These are phyloP conservation scores for Germaria angustata DNA, from an alignment of 2,888 invertebrate genomes.

Conservation along the genomic window DNA sequence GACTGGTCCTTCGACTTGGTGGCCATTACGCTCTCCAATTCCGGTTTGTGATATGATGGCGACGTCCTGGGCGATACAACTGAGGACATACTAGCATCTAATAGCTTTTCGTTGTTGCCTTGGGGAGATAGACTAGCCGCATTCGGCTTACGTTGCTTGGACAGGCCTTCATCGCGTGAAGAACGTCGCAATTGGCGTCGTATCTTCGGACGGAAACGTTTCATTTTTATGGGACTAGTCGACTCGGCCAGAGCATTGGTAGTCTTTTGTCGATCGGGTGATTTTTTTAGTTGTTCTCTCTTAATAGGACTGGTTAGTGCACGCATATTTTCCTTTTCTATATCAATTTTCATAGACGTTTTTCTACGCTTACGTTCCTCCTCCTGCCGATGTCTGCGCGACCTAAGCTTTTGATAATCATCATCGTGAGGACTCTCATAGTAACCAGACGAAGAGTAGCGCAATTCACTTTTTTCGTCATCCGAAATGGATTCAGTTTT, in stretches of 20 bases:
- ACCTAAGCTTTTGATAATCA: constrained; percentile 73
- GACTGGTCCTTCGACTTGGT: constrained; percentile 29
- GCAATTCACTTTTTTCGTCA: constrained; percentile 85
- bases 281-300: constrained; percentile 73
- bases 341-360: constrained; percentile 89
- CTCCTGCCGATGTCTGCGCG: constrained; percentile 82
- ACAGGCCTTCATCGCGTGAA: constrained; percentile 75
- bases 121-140: constrained; percentile 68
- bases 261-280: constrained; percentile 74
- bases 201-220: constrained; percentile 80
- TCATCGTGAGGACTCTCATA: constrained; percentile 88
- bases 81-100: constrained; percentile 72
- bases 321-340: constrained; percentile 83
- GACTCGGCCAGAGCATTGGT: constrained; percentile 72
- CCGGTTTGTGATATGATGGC: constrained; percentile 73
- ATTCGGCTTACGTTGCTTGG: constrained; percentile 70
- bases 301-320: constrained; percentile 80
- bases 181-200: constrained; percentile 77
- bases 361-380: constrained; percentile 87
- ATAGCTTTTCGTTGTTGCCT: constrained; percentile 73
- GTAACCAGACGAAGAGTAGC: constrained; percentile 88
- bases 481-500: constrained; percentile 84
- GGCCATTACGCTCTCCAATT: constrained; percentile 22
- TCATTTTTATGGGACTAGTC: constrained; percentile 78
- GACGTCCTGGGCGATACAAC: constrained; percentile 79